phyloP scores from a whole-genome alignment of 2,888 invertebrate species.

The Amphipyra tragopoginis region DNA sequence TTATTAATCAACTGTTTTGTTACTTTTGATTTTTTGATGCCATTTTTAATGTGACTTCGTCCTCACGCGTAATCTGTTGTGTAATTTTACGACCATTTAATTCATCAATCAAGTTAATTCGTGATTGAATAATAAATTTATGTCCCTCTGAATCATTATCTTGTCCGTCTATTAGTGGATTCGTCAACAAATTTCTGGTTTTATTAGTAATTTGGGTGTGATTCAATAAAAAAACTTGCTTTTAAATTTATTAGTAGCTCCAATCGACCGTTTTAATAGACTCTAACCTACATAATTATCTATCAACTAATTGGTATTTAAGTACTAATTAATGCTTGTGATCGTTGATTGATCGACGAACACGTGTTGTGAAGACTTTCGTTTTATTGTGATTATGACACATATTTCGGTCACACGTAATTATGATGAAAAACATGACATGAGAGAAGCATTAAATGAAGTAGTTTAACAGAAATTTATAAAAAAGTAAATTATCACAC shows the following conservation, averaged over 20 bases:
- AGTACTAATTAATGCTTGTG: slow-evolving; percentile 76
- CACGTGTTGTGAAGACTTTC: slow-evolving; percentile 68
- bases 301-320: slow-evolving; percentile 77
- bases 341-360: slow-evolving; percentile 72
- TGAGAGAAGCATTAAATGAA: background rate
- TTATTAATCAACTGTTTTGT: slow-evolving; percentile 12
- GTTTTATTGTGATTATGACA: slow-evolving; percentile 61
- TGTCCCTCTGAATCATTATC: slow-evolving; percentile 49
- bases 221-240: slow-evolving; percentile 55
- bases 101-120: slow-evolving; percentile 56
- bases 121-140: slow-evolving; percentile 54
- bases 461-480: background rate
- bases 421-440: slow-evolving; percentile 34
- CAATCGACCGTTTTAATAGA: slow-evolving; percentile 68
- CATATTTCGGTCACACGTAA: slow-evolving; percentile 50
- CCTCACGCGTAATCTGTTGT: slow-evolving; percentile 30
- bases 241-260: slow-evolving; percentile 63
- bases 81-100: slow-evolving; percentile 51
- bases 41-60: slow-evolving; percentile 1
- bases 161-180: slow-evolving; percentile 51
- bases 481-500: background rate
- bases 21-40: slow-evolving; percentile 11
- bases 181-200: slow-evolving; percentile 55
- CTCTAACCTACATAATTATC: slow-evolving; percentile 74
- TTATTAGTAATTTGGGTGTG: slow-evolving; percentile 50